Percentiles rank a stretch among this genome's conserved stretches.
Conservation (phyloP, 2,888 invertebrate genomes). For the Plagodis dolabraria region DNA sequence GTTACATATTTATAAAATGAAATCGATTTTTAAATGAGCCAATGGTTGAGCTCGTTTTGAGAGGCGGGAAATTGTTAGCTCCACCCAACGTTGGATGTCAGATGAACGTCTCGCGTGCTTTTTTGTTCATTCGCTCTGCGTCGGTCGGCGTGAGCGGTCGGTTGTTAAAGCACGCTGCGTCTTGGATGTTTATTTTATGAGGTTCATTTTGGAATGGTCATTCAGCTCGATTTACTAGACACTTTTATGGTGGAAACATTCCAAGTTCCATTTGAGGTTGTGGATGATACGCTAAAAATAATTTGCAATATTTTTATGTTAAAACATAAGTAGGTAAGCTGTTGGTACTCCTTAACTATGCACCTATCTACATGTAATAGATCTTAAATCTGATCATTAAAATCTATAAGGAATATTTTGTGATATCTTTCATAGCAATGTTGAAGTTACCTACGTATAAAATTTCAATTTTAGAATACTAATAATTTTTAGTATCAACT, state of each 20-base stretch:
- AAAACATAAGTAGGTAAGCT: too few species aligned
- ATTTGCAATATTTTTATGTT: constrained; percentile 6
- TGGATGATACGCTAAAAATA: constrained; percentile 10
- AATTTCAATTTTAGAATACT: too few species aligned
- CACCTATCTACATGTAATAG: too few species aligned
- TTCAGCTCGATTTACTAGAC: constrained; percentile 20
- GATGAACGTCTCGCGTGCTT: constrained; percentile 72
- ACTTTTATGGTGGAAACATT: constrained; percentile 25
- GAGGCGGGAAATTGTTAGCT: constrained; percentile 72
- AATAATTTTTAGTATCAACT: too few species aligned
- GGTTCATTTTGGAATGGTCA: constrained; percentile 17
- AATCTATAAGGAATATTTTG: too few species aligned
- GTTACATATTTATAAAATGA: constrained; percentile 85
- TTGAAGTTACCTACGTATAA: too few species aligned
- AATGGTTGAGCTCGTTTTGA: constrained; percentile 68
- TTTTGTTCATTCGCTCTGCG: constrained; percentile 77
- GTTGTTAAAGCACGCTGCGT: constrained; percentile 25
- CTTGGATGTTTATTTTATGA: constrained; percentile 31
- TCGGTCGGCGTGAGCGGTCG: constrained; percentile 59
- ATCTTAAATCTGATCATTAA: too few species aligned
- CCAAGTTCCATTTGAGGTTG: constrained; percentile 12
- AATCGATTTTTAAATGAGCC: constrained; percentile 84
- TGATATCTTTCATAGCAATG: too few species aligned
- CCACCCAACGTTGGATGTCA: constrained; percentile 73
- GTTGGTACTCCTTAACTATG: too few species aligned